Evolutionary conservation across 2,113 vertebrate species (phyloP).

Genomic region (Phocoena phocoena): DNA sequence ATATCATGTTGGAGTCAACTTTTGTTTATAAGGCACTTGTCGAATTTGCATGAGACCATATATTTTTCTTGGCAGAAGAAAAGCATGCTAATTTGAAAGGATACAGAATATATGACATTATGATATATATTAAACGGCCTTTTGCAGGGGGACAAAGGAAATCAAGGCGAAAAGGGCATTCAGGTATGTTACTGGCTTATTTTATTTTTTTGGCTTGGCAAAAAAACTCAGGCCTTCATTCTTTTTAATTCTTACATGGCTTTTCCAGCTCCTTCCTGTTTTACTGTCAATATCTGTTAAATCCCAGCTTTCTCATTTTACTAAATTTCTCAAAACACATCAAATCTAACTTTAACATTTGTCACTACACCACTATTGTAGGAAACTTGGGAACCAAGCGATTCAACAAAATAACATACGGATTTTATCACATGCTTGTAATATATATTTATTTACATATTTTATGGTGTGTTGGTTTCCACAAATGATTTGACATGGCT

Average conservation of each 20-base stretch:
- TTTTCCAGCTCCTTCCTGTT: not conserved
- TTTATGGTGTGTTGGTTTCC: not conserved
- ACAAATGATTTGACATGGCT: slow-evolving; percentile 5
- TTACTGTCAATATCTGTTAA: not conserved
- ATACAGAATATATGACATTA: not conserved
- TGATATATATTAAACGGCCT: not conserved
- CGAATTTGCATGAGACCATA: not conserved
- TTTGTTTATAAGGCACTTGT: not conserved
- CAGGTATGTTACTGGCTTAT: slow-evolving; percentile 81
- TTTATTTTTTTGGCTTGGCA: not conserved
- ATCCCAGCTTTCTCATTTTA: not conserved
- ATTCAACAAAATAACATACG: not conserved
- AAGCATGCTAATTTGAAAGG: slow-evolving; percentile 31
- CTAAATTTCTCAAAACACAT: not conserved
- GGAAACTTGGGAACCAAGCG: not conserved
- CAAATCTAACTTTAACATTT: not conserved
- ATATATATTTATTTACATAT: not conserved
- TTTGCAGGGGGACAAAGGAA: slow-evolving; percentile 88
- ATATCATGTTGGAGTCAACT: not conserved
- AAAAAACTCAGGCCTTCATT: not conserved
- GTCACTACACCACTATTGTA: not conserved
- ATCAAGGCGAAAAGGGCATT: slow-evolving; percentile 84
- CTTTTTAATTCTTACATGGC: not conserved
- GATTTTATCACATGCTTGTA: not conserved
- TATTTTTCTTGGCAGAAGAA: not conserved